Evolutionary conservation across 2,113 vertebrate species (phyloP), one percentile per base, ranked within the genome.

Genomic region (Acrocephalus arundinaceus): DNA sequence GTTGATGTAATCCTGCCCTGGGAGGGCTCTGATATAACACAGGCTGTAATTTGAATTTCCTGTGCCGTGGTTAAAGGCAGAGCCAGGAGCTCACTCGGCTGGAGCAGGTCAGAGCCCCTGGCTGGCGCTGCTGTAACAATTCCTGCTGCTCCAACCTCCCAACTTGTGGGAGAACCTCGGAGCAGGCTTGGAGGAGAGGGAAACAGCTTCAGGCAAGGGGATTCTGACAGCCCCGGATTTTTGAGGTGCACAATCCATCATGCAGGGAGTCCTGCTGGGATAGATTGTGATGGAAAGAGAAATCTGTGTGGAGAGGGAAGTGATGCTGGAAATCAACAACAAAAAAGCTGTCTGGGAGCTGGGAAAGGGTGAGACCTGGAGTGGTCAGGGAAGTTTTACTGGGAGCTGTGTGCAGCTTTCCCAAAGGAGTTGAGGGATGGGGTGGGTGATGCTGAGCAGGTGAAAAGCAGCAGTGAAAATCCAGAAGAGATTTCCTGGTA

Each of bases 201-300:
- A n/a, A 59, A 28, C 10, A 52, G 25, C 75, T 14, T 25, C 22
- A 62, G 67, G 74, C 41, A 19, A 5, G 77, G 33, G 73, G 49
- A 30, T 58, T 65, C 54, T 72, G 35, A 4, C 61, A 82, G 49
- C 45, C 7, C 13, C 27, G 25, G 24, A 1, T 22, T 65, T 70
- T 9, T 43, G 62, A 76, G 74, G 39, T 35, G n/a, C 7, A 2
- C 2, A 1, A 6, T 52, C 24, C 21, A 7, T 79, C 24, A 0
- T 7, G 12, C 9, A 14, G n/a, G 62, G 62, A 65, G 35, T 22
- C 33, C 72, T 68, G 45, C 73, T 27, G 31, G 12, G 73, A 2
- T 39, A 25, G 25, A 23, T 14, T 45, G 37, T 2, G 13, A 24
- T 19, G 39, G 70, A 51, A 17, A 39, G 87, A 41, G 52, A 30